Base-by-base conservation (phyloP, 2,888 invertebrate genomes). In the Silvanus unidentatus region DNA sequence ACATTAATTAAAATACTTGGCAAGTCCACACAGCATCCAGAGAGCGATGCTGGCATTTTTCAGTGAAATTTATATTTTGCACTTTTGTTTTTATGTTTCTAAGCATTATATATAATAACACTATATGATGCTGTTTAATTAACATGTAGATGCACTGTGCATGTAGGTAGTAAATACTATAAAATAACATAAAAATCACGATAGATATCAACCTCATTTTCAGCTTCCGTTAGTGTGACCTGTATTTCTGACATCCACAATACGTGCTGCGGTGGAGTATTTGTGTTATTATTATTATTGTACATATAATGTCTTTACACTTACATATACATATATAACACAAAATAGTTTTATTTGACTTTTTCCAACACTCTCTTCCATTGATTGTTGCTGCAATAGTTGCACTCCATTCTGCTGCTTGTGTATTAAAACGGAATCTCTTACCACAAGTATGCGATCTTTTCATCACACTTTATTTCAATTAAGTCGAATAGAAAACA, bases 221-320 rank as follows among this genome's bases (percentile, higher is more conserved):
- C 42, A 46, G 54, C 54, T 57, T 58, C 58, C 57, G 58, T 55
- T 58, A 57, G 42, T 54, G 35, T 55, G 56, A 55, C 55, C 56
- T 48, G 52, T 55, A 57, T 54, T 53, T 47, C 49, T 49, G 42
- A 42, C 47, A 48, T 56, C 50, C 53, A 58, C 55, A 54, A 54
- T 53, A 55, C 53, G 53, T 56, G 55, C 46, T 58, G 58, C 44
- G 56, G 56, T 55, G 52, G 50, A 52, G 44, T 47, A 38, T 44
- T 44, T 39, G 16, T 50, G 35, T 43, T 45, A 47, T 54, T 50
- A 50, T 49, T 49, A 45, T 47, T 50, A 53, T 49, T 53, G 45
- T 45, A 45, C 52, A 39, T 28, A 48, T 41, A 36, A 43, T 50
- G 45, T 40, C 44, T 48, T 43, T 48, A 37, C 22, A 22, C 22